Percentiles rank a stretch among this genome's conserved stretches.
Evolutionary conservation across 2,888 invertebrate species (phyloP).

Genomic region (Drosophila heteroneura): DNA sequence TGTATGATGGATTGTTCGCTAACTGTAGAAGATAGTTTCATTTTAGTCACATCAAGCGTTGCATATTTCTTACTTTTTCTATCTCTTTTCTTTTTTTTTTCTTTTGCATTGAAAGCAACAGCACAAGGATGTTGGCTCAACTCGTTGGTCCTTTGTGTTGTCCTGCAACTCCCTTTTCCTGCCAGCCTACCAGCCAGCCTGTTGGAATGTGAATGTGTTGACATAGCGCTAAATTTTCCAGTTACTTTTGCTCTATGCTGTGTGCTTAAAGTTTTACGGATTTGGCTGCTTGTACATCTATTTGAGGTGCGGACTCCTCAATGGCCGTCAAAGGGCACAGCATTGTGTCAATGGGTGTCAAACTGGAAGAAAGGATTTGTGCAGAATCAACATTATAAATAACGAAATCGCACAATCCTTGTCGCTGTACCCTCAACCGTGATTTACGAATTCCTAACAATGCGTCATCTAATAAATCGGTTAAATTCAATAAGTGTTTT

Average conservation of each 20-base stretch:
- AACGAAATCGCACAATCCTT: slow-evolving; percentile 16
- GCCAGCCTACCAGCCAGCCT: slow-evolving; percentile 21
- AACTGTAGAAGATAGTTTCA: slow-evolving; percentile 17
- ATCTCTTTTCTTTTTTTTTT: slow-evolving; percentile 5
- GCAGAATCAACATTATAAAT: slow-evolving; percentile 65
- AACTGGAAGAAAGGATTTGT: slow-evolving; percentile 57
- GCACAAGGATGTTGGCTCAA: slow-evolving; percentile 28
- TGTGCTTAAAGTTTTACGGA: slow-evolving; percentile 56
- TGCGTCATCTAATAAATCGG: not conserved
- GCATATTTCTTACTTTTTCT: slow-evolving; percentile 19
- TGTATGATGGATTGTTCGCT: slow-evolving; percentile 36
- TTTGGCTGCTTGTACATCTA: slow-evolving; percentile 33
- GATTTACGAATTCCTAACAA: not conserved
- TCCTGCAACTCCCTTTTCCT: slow-evolving; percentile 17
- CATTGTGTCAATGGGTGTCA: slow-evolving; percentile 60
- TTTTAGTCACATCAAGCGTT: slow-evolving; percentile 31
- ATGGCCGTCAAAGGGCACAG: slow-evolving; percentile 39
- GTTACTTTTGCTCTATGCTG: slow-evolving; percentile 48
- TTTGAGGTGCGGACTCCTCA: slow-evolving; percentile 37
- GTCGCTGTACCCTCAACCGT: not conserved
- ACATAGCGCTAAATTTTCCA: slow-evolving; percentile 75
- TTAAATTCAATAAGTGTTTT: not conserved
- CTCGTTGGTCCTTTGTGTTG: slow-evolving; percentile 37
- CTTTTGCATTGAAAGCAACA: slow-evolving; percentile 47
- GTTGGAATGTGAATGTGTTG: slow-evolving; percentile 64